A percentile compares a stretch with the other conserved stretches of the same genome.
Conservation (phyloP, 1,140 invertebrate species). For the Trichonephila clavipes region DNA sequence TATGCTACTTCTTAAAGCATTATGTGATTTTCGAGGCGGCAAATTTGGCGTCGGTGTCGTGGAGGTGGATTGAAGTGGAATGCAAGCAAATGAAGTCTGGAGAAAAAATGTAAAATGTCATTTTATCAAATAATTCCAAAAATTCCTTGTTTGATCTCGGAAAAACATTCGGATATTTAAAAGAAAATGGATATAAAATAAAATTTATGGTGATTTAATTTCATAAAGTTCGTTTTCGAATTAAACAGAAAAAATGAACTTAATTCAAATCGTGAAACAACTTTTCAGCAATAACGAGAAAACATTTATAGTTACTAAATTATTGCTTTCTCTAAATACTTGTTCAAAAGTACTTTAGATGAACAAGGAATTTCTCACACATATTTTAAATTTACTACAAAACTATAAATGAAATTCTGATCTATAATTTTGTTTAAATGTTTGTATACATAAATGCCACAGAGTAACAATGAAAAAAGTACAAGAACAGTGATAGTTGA, state of each 20-base stretch:
- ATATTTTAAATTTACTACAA: no score
- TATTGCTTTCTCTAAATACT: no score
- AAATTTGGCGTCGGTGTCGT: constrained; percentile 37
- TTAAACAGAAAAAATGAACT: not conserved
- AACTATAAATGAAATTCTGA: no score
- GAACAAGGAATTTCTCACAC: no score
- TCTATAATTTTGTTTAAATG: no score
- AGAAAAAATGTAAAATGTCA: not conserved
- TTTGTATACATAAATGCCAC: no score
- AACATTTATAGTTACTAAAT: no score
- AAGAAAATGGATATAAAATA: not conserved
- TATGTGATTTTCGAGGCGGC: constrained; percentile 20
- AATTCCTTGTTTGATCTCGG: constrained; percentile 25
- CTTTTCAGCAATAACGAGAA: no score
- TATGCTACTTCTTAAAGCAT: constrained; percentile 41
- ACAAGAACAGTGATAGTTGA: no score
- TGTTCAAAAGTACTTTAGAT: no score
- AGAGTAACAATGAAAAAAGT: no score
- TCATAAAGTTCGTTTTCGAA: not conserved
- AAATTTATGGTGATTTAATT: constrained; percentile 32
- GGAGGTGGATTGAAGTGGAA: constrained; percentile 3
- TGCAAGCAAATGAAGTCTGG: constrained; percentile 7
- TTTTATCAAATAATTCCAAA: constrained; percentile 10
- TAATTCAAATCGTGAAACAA: not conserved
- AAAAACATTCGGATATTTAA: not conserved